Evolutionary conservation across 2,113 vertebrate species (phyloP).

Genomic region (Nannospalax galili): DNA sequence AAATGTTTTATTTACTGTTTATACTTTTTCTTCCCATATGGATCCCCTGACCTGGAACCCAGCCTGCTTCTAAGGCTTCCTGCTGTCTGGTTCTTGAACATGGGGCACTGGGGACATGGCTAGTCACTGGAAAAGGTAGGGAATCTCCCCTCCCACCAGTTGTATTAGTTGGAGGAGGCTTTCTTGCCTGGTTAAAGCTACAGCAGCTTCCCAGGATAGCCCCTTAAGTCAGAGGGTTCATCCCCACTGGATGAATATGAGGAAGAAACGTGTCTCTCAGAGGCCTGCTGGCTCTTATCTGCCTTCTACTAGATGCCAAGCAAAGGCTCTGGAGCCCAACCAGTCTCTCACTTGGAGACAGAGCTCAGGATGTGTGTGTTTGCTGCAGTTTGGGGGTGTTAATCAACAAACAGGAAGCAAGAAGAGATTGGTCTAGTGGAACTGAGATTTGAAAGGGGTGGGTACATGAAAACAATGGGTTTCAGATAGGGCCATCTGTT

Average conservation of each 20-base stretch:
- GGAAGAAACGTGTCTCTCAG: neutral
- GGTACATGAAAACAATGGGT: neutral
- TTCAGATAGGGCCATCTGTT: neutral
- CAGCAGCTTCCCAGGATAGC: constrained; percentile 33
- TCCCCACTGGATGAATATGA: neutral
- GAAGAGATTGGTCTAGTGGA: neutral
- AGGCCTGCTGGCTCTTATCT: neutral
- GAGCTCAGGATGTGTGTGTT: neutral
- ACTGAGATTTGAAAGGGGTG: neutral
- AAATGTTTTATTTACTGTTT: constrained; percentile 79
- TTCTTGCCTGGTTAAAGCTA: constrained; percentile 32
- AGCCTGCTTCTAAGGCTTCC: constrained; percentile 50
- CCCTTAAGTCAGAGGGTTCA: constrained; percentile 44
- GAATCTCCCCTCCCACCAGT: neutral
- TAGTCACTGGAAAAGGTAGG: constrained; percentile 4
- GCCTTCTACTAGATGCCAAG: neutral
- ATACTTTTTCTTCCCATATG: constrained; percentile 58
- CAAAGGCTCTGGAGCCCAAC: neutral
- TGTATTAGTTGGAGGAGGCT: constrained; percentile 19
- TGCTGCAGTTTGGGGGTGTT: neutral
- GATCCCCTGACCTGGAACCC: constrained; percentile 36
- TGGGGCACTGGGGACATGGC: neutral
- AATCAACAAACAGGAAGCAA: constrained; percentile 30
- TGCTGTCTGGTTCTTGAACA: constrained; percentile 47
- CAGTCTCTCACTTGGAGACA: neutral